phyloP scores from a whole-genome alignment of 2,888 invertebrate species.

The Apodemia zela region DNA sequence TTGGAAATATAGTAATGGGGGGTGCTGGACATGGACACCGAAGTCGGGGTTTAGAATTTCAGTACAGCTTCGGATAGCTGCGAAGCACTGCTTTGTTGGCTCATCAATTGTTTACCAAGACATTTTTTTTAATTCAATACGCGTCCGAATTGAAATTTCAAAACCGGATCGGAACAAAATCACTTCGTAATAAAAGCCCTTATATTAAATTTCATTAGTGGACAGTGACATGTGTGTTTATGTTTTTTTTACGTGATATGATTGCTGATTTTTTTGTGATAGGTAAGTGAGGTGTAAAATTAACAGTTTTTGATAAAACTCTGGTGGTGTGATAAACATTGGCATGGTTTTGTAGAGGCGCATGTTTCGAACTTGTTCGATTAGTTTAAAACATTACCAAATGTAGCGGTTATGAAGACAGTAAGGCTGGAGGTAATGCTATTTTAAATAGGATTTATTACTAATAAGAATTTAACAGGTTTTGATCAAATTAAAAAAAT shows the following conservation, averaged over 20 bases:
- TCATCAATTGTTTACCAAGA: constrained; percentile 71
- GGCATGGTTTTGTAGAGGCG: constrained; percentile 59
- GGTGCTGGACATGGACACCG: constrained; percentile 78
- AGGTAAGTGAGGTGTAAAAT: constrained; percentile 71
- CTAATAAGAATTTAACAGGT: constrained; percentile 8
- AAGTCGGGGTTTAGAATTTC: constrained; percentile 79
- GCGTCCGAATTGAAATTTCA: constrained; percentile 36
- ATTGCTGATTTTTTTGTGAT: constrained; percentile 43
- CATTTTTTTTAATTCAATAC: constrained; percentile 58
- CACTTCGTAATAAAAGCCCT: constrained; percentile 27
- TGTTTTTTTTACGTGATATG: constrained; percentile 36
- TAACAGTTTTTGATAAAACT: constrained; percentile 51
- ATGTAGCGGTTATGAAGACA: constrained; percentile 41
- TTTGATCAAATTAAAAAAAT: not conserved
- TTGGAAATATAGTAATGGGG: constrained; percentile 77
- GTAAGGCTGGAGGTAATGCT: constrained; percentile 38
- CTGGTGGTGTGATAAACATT: constrained; percentile 66
- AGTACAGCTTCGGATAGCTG: constrained; percentile 79
- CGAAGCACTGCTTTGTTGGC: constrained; percentile 76
- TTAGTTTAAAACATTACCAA: constrained; percentile 29
- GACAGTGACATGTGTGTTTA: constrained; percentile 37
- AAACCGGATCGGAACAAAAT: constrained; percentile 38
- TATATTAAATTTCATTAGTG: constrained; percentile 33
- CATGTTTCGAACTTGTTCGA: constrained; percentile 53
- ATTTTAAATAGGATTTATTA: constrained; percentile 25